Conservation (phyloP, 2,113 vertebrate species). For the Cnemophilus loriae region DNA sequence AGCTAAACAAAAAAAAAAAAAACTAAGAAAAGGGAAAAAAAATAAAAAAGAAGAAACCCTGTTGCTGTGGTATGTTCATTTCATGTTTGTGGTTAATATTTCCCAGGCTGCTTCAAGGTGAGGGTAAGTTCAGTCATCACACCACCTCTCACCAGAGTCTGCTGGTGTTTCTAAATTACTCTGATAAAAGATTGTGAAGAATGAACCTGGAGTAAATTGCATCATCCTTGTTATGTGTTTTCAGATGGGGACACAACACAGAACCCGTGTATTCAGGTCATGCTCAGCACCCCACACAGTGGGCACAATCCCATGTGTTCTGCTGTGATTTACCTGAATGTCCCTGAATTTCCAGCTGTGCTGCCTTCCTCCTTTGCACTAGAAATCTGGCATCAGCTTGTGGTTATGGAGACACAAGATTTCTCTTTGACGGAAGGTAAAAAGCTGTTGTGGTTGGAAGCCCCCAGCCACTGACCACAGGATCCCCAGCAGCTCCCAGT, state of each 20-base stretch:
- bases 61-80: background rate
- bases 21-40: background rate
- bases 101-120: constrained; percentile 26
- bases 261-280: rapidly evolving
- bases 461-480: background rate
- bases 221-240: background rate
- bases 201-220: background rate
- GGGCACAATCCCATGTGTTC: rapidly evolving
- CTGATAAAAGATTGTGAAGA: background rate
- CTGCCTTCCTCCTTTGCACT: background rate
- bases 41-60: rapidly evolving
- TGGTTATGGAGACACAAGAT: background rate
- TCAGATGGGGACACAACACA: background rate
- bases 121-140: background rate
- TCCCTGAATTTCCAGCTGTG: rapidly evolving
- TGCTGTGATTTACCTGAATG: background rate
- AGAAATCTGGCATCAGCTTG: background rate
- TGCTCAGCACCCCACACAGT: rapidly evolving
- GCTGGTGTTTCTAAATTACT: background rate
- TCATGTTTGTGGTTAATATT: constrained; percentile 14
- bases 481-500: too few species aligned
- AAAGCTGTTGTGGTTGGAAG: background rate
- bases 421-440: background rate
- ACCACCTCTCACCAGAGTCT: rapidly evolving
- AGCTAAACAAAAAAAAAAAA: background rate